A percentile compares a stretch with the other conserved stretches of the same genome.
Conservation (phyloP, 1,140 invertebrate genomes). For the Tetramorium simillimum region DNA sequence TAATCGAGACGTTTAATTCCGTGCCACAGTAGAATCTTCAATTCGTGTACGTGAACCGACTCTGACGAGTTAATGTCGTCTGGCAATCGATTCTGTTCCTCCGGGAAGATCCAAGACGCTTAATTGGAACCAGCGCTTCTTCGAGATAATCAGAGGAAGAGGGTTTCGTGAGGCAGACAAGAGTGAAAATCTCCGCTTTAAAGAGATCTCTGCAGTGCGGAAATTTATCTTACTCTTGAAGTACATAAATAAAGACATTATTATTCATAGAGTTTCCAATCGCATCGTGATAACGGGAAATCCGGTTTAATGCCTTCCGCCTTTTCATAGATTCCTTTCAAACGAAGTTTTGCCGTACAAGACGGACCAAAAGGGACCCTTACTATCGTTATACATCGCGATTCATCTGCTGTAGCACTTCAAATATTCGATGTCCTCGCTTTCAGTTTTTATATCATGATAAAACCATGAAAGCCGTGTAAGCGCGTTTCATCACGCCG, state of each 20-base stretch:
- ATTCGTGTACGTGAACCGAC: constrained; percentile 61
- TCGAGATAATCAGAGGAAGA: neutral
- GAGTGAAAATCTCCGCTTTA: constrained; percentile 31
- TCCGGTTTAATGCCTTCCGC: constrained; percentile 48
- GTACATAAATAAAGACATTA: constrained; percentile 71
- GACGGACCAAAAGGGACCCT: constrained; percentile 19
- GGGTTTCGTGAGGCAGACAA: neutral
- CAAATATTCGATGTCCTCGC: constrained; percentile 36
- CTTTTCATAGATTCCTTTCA: constrained; percentile 38
- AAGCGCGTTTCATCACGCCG: neutral
- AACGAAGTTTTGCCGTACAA: neutral
- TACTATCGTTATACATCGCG: constrained; percentile 15
- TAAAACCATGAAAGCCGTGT: constrained; percentile 41
- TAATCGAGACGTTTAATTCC: constrained; percentile 65
- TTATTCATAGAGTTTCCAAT: constrained; percentile 73
- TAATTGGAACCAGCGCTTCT: constrained; percentile 57
- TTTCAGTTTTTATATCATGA: constrained; percentile 37
- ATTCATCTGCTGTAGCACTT: constrained; percentile 36
- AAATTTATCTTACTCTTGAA: constrained; percentile 39
- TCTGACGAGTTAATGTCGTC: constrained; percentile 48
- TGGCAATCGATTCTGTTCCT: constrained; percentile 45
- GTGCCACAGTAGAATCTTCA: constrained; percentile 49
- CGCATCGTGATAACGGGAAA: constrained; percentile 52
- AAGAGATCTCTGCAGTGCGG: neutral
- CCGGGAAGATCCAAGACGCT: constrained; percentile 18